A percentile compares a stretch with the other conserved stretches of the same genome.
Evolutionary conservation across 2,797 vertebrate genomes (phyloP).

Genomic region (Microchirus variegatus): DNA sequence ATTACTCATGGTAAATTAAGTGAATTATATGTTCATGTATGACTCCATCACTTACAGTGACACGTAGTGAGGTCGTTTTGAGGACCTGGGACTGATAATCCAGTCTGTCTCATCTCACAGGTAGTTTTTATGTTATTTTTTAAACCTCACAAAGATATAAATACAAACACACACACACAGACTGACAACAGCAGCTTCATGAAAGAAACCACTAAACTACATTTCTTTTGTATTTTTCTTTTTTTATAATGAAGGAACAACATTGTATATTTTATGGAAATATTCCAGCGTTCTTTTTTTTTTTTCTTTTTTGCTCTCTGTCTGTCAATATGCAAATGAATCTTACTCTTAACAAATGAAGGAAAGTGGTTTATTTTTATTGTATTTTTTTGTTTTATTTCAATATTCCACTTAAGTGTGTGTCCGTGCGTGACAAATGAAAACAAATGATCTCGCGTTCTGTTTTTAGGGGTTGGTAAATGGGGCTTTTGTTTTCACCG

Average conservation of each 20-base stretch:
- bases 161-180: too few species aligned
- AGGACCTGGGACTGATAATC: too few species aligned
- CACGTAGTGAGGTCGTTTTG: too few species aligned
- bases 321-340: slow-evolving; percentile 32
- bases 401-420: slow-evolving; percentile 31
- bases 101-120: too few species aligned
- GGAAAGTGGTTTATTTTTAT: too few species aligned
- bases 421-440: slow-evolving; percentile 21
- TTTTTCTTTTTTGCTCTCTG: neutral
- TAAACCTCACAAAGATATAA: too few species aligned
- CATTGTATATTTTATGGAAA: slow-evolving; percentile 41
- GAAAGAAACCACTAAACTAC: slow-evolving; percentile 28
- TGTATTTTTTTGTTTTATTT: slow-evolving; percentile 51
- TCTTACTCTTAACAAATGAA: slow-evolving; percentile 56
- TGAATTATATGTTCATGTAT: too few species aligned
- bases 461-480: slow-evolving; percentile 23
- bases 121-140: too few species aligned
- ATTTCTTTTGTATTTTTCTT: slow-evolving; percentile 21
- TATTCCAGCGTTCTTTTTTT: slow-evolving; percentile 17
- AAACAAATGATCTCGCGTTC: slow-evolving; percentile 1
- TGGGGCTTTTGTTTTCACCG: slow-evolving; percentile 1
- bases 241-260: slow-evolving; percentile 40
- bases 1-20: too few species aligned
- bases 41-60: too few species aligned
- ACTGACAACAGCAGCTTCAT: neutral